Evolutionary conservation across 2,797 vertebrate genomes (phyloP).

Genomic region (Pitangus sulphuratus): DNA sequence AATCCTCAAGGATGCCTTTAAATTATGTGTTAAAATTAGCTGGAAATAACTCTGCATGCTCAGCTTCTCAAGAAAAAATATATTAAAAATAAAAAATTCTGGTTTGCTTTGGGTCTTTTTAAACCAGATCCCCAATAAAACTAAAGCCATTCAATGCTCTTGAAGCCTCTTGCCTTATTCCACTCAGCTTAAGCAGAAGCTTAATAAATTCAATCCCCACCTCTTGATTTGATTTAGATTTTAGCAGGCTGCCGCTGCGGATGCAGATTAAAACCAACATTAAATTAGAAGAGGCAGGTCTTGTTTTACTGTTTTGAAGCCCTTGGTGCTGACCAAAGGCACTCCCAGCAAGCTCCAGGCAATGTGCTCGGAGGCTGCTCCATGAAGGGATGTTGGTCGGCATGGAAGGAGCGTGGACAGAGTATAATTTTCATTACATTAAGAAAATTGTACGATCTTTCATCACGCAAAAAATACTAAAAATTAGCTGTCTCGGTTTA

Average conservation of each 20-base stretch:
- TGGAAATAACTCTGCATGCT: rapidly evolving
- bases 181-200: not conserved
- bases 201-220: not conserved
- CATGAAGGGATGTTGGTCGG: not conserved
- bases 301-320: not conserved
- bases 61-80: not conserved
- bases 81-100: not conserved
- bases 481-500: not conserved
- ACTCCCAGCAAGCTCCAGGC: not conserved
- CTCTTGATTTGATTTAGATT: not conserved
- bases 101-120: not conserved
- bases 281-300: not conserved
- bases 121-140: not conserved
- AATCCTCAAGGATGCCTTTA: rapidly evolving
- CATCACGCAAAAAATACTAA: not conserved
- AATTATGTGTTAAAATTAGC: not conserved
- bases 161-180: not conserved
- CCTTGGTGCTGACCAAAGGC: not conserved
- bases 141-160: not conserved
- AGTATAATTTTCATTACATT: not conserved
- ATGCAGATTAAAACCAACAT: not conserved
- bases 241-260: not conserved
- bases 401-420: not conserved
- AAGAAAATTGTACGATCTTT: not conserved
- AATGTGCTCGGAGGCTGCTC: rapidly evolving